Evolutionary conservation across 2,888 invertebrate species (phyloP), one percentile per base, ranked within the genome.

Genomic region (Eutolmus rufibarbis): DNA sequence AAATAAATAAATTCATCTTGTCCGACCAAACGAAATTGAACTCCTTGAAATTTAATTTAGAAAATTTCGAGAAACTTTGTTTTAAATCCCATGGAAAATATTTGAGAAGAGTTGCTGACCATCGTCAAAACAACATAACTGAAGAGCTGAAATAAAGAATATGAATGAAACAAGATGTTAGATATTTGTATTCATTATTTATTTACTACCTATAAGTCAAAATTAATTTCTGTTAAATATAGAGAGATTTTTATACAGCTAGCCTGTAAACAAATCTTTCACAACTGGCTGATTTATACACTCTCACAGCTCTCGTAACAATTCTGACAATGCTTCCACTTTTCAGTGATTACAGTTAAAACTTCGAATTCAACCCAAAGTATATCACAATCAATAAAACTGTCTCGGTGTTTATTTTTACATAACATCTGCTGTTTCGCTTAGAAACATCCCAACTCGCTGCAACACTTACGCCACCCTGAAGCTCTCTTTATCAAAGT

Each of bases 381-480:
- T 37, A 40, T 76, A 76, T 76, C 76, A 76, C 76, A 76, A 76
- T 76, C 43, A 86, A 56, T 78, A 56, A 78, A 76, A 5, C 34
- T 81, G 56, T 88, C 40, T 79, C 79, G 57, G 28, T 66, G 81
- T 77, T 74, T 78, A 85, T 51, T 66, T 87, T 87, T 88, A 82
- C 86, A 87, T 28, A 23, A 9, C 8, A 7, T 66, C 4, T 66
- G 12, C 66, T 66, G 4, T 2, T 28, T 28, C 28, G 28, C 66
- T 51, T 51, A 51, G n/a, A 51, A 51, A 51, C n/a, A 51, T n/a
- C 51, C 51, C 51, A 66, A 23, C 66, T 57, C 57, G 46, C 46
- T 19, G 66, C 66, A 66, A 66, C 19, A 66, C 51, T n/a, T n/a
- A 23, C n/a, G 23, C 28, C 23, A 28, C 23, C 19, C 66, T 66